phyloP scores from a whole-genome alignment of 2,113 vertebrate species.

The Blennius ocellaris region DNA sequence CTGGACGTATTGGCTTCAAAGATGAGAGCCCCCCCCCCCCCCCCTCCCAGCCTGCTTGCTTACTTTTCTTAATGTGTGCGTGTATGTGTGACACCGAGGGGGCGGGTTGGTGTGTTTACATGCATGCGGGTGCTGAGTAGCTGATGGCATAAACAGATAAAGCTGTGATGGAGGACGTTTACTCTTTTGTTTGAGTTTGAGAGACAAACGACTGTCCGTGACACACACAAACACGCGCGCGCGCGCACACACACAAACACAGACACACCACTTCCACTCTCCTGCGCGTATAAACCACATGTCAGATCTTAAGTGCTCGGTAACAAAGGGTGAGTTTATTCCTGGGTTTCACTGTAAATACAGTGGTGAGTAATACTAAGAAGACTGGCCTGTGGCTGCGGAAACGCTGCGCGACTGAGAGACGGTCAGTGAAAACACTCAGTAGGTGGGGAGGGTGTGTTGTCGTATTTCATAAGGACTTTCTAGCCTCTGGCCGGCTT shows the following conservation, averaged over 20 bases:
- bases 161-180: constrained; percentile 67
- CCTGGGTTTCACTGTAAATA: constrained; percentile 66
- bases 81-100: constrained; percentile 34
- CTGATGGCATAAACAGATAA: constrained; percentile 80
- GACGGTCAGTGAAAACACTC: constrained; percentile 2
- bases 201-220: constrained; percentile 66
- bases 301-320: constrained; percentile 68
- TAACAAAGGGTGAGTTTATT: constrained; percentile 74
- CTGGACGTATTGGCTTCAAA: constrained; percentile 1
- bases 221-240: constrained; percentile 36
- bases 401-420: constrained; percentile 27
- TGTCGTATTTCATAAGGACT: constrained; percentile 15
- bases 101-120: constrained; percentile 69
- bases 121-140: constrained; percentile 55
- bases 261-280: constrained; percentile 30
- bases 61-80: constrained; percentile 17
- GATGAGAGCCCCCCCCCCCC: constrained; percentile 10
- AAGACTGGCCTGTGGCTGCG: constrained; percentile 37
- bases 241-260: constrained; percentile 23
- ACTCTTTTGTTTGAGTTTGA: constrained; percentile 72
- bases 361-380: constrained; percentile 61
- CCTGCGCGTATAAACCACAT: constrained; percentile 50
- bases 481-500: not conserved
- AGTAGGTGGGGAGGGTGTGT: not conserved
- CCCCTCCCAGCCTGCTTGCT: constrained; percentile 22